Evolutionary conservation across 1,140 invertebrate genomes (phyloP).

Genomic region (Atta cephalotes): DNA sequence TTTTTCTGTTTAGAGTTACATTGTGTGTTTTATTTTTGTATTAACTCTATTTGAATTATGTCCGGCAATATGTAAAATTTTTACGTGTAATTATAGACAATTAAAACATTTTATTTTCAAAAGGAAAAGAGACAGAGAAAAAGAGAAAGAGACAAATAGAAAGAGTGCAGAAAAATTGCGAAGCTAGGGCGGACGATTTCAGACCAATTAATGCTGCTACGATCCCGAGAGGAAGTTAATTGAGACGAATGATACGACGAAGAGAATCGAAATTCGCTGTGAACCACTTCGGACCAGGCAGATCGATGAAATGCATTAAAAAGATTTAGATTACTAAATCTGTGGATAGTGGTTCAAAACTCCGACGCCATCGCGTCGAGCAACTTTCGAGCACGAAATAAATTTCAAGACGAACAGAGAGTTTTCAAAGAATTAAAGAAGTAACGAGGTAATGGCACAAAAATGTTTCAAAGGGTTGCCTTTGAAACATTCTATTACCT

Average conservation of each 20-base stretch:
- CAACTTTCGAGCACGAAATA: conserved; percentile 49
- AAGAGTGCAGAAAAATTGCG: conserved; percentile 28
- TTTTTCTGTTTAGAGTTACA: background rate
- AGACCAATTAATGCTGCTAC: conserved; percentile 45
- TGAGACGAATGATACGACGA: conserved; percentile 50
- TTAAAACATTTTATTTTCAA: background rate
- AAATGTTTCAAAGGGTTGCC: background rate
- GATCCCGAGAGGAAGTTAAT: conserved; percentile 53
- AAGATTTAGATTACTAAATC: conserved; percentile 55
- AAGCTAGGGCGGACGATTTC: conserved; percentile 35
- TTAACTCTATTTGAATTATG: conserved; percentile 15
- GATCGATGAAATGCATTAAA: conserved; percentile 62
- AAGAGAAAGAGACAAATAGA: background rate
- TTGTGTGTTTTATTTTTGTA: background rate
- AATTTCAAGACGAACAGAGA: conserved; percentile 31
- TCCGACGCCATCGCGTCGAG: conserved; percentile 50
- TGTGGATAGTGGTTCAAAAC: conserved; percentile 22
- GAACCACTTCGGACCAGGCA: conserved; percentile 8
- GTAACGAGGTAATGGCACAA: conserved; percentile 33
- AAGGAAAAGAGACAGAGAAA: background rate
- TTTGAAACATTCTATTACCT: background rate
- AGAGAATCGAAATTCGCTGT: conserved; percentile 47
- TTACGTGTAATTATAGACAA: background rate
- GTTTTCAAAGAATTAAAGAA: conserved; percentile 31
- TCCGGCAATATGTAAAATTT: conserved; percentile 5